phyloP scores from a whole-genome alignment of 1,140 invertebrate genomes.

The Euwallacea fornicatus region DNA sequence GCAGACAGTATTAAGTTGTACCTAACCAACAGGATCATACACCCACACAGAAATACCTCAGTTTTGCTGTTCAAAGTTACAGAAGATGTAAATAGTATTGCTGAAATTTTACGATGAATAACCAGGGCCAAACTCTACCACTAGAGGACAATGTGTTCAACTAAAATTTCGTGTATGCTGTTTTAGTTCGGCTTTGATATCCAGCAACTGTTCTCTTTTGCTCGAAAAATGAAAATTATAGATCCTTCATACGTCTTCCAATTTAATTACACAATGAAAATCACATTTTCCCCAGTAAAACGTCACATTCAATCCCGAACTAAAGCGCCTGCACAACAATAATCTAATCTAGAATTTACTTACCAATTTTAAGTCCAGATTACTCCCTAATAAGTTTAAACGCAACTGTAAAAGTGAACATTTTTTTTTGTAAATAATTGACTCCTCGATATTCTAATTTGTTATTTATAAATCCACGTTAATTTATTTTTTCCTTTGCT shows the following conservation, averaged over 20 bases:
- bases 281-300: too few relatives aligned
- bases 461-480: constrained; percentile 46
- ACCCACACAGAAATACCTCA: constrained; percentile 36
- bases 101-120: constrained; percentile 29
- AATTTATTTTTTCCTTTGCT: constrained; percentile 47
- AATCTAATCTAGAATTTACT: background rate
- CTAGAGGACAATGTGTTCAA: constrained; percentile 51
- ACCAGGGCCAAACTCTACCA: constrained; percentile 50
- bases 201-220: too few relatives aligned
- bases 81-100: constrained; percentile 22
- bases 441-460: constrained; percentile 31
- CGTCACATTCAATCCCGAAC: background rate
- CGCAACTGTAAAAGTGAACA: constrained; percentile 20
- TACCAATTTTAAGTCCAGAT: constrained; percentile 26
- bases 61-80: constrained; percentile 9
- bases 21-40: too few relatives aligned
- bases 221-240: background rate
- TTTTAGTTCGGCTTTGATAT: too few relatives aligned
- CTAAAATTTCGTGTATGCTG: constrained; percentile 5
- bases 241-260: background rate
- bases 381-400: constrained; percentile 21
- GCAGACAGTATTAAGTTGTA: constrained; percentile 38
- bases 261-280: background rate
- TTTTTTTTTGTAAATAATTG: constrained; percentile 47
- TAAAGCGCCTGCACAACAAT: background rate